A percentile compares a stretch with the other conserved stretches of the same genome.
Evolutionary conservation across 1,140 invertebrate species (phyloP).

Genomic region (Anadara kagoshimensis): DNA sequence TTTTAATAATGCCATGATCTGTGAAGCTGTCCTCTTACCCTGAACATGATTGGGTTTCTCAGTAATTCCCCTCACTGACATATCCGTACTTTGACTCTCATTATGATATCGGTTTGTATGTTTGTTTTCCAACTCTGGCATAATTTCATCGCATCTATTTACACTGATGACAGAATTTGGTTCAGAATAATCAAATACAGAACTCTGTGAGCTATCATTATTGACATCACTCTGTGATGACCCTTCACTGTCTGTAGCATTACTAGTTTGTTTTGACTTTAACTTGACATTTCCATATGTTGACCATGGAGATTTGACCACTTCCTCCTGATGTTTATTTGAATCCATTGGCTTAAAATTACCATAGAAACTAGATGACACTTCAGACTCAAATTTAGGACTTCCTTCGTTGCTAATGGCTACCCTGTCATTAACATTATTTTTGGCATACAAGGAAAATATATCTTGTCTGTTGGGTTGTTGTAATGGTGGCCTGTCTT

Average conservation of each 20-base stretch:
- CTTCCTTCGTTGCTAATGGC: no score
- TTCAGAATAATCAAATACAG: not conserved
- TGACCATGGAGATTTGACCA: constrained; percentile 12
- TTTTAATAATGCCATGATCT: constrained; percentile 21
- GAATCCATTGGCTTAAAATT: no score
- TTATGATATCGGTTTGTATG: not conserved
- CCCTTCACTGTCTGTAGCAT: not conserved
- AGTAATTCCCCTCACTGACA: not conserved
- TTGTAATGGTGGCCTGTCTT: not conserved
- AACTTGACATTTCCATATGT: constrained; percentile 7
- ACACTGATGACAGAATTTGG: not conserved
- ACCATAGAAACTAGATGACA: no score
- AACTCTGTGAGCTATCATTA: not conserved
- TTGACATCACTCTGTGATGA: not conserved
- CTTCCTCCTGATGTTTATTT: no score
- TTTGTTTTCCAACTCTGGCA: no score
- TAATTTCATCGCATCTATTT: no score
- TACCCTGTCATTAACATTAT: no score
- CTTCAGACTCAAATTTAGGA: no score
- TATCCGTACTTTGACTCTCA: not conserved
- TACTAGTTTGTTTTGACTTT: not conserved
- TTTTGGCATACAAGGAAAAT: no score
- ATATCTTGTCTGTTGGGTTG: not conserved
- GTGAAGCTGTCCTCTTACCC: constrained; percentile 11
- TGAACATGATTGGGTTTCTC: not conserved